Percentiles rank a stretch among this genome's conserved stretches.
Conservation (phyloP, 2,113 vertebrate species). For the Verasper variegatus region DNA sequence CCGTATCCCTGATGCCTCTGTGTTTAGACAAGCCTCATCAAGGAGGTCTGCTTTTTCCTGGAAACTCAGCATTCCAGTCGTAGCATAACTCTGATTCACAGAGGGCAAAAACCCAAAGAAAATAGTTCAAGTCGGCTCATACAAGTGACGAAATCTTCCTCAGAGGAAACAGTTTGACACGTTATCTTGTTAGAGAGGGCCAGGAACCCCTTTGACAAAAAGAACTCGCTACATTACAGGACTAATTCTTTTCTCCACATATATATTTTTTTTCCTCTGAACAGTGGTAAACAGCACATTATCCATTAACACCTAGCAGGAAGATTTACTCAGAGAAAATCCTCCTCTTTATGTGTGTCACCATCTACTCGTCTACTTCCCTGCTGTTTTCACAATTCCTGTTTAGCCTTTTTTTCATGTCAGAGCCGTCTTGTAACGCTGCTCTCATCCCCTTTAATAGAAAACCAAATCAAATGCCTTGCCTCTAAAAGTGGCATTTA, state of each 20-base stretch:
- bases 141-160: constrained; percentile 39
- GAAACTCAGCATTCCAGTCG: constrained; percentile 34
- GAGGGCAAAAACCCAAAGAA: constrained; percentile 40
- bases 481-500: neutral
- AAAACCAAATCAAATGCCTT: neutral
- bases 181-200: constrained; percentile 31
- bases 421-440: neutral
- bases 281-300: constrained; percentile 9
- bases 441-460: neutral
- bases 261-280: too few species aligned
- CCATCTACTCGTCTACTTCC: constrained; percentile 1
- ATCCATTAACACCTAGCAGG: constrained; percentile 44
- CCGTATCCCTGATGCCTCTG: neutral
- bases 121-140: constrained; percentile 18
- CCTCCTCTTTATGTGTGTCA: constrained; percentile 27
- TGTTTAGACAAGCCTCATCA: constrained; percentile 49
- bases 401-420: constrained; percentile 8
- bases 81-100: constrained; percentile 37
- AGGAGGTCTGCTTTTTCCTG: constrained; percentile 53
- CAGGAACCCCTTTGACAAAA: constrained; percentile 22
- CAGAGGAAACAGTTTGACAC: constrained; percentile 41
- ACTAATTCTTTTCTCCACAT: constrained; percentile 1
- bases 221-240: neutral
- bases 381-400: constrained; percentile 26
- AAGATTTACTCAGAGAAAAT: constrained; percentile 3